phyloP scores from a whole-genome alignment of 2,797 vertebrate genomes.

The Schizopygopsis malacanthus region DNA sequence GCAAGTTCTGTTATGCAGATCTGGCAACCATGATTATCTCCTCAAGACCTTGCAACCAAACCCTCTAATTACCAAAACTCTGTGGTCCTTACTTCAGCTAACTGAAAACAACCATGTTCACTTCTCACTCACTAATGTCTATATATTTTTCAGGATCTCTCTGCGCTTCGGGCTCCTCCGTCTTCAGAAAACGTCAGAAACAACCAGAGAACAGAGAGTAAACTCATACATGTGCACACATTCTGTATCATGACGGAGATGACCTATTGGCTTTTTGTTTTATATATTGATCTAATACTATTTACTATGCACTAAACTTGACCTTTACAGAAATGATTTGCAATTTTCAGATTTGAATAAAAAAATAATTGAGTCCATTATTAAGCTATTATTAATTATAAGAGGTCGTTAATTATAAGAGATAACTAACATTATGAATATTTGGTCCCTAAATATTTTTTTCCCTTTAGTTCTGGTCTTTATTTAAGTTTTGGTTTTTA shows the following conservation, averaged over 20 bases:
- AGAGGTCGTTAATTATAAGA: background rate
- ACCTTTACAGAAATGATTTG: background rate
- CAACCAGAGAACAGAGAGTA: constrained; percentile 28
- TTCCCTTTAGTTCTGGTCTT: too few species aligned
- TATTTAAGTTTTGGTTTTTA: too few species aligned
- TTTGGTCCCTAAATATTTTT: too few species aligned
- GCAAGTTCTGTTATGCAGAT: background rate
- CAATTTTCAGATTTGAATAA: background rate
- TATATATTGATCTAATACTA: background rate
- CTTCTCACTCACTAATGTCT: background rate
- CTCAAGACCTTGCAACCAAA: background rate
- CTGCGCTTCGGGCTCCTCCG: background rate
- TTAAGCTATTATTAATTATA: background rate
- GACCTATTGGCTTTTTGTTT: background rate
- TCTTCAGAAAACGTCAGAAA: background rate
- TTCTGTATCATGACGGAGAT: background rate
- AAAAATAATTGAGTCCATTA: background rate
- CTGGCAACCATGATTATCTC: background rate
- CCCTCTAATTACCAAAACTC: background rate
- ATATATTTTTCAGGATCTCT: constrained; percentile 14
- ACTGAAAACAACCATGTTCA: background rate
- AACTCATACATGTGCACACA: background rate
- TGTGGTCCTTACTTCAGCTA: background rate
- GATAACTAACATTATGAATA: background rate
- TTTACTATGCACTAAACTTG: background rate